Conservation (phyloP, 2,113 vertebrate species). For the Parus major region DNA sequence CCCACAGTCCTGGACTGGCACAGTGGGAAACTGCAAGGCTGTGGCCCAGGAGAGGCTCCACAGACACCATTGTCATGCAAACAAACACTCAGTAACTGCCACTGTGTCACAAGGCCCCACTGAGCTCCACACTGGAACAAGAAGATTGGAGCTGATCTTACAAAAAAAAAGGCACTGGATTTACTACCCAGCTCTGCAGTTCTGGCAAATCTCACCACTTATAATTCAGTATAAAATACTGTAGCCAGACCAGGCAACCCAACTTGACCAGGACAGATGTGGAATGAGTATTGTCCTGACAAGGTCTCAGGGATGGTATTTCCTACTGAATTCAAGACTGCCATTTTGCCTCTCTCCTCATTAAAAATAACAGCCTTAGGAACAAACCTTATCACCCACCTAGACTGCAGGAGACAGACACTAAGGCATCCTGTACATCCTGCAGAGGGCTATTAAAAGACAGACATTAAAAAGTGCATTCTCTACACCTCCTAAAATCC, state of each 20-base stretch:
- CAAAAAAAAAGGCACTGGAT: not conserved
- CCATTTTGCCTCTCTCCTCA: not conserved
- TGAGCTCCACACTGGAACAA: not conserved
- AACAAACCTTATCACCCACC: not conserved
- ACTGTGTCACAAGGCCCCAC: rapidly evolving
- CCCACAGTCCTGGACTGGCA: not conserved
- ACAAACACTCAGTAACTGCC: not conserved
- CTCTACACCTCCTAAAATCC: not conserved
- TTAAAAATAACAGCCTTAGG: not conserved
- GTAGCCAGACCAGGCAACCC: not conserved
- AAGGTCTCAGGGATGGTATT: not conserved
- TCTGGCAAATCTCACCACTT: not conserved
- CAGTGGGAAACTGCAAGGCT: not conserved
- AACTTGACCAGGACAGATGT: not conserved
- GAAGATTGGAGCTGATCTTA: not conserved
- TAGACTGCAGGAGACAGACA: not conserved
- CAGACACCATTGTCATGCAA: not conserved
- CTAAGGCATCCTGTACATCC: not conserved
- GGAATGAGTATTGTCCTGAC: not conserved
- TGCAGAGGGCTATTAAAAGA: not conserved
- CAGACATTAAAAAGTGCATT: not conserved
- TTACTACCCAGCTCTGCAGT: not conserved
- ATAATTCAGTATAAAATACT: not conserved
- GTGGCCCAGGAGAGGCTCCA: not conserved
- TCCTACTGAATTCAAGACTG: not conserved